These are phyloP conservation scores for Anguilla pacifica DNA, from an alignment of 2,797 vertebrate genomes.

Conservation along the genomic window DNA sequence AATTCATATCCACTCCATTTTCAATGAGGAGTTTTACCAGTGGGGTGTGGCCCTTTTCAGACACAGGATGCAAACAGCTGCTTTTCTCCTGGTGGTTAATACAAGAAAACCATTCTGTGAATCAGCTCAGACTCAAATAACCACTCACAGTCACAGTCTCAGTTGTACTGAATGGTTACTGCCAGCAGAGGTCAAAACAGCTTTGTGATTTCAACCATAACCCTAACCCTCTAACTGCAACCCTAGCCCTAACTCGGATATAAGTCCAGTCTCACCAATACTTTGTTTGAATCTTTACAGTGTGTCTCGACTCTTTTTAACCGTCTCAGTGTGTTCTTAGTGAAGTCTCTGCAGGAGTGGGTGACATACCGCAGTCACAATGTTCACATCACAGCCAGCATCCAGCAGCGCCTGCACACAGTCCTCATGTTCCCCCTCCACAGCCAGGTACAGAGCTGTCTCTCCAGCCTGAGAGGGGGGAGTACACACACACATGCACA, in stretches of 20 bases:
- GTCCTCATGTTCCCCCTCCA: slow-evolving; percentile 74
- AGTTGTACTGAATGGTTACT: neutral
- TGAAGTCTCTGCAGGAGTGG: neutral
- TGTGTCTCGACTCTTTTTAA: neutral
- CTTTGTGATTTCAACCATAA: neutral
- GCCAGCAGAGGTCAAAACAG: neutral
- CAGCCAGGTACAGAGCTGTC: slow-evolving; percentile 83
- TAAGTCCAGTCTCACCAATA: neutral
- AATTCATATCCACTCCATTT: slow-evolving; percentile 67
- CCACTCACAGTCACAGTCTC: neutral
- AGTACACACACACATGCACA: slow-evolving; percentile 22
- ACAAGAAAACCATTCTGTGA: neutral
- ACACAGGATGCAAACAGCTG: slow-evolving; percentile 74
- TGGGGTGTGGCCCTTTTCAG: slow-evolving; percentile 72
- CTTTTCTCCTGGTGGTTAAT: slow-evolving; percentile 65
- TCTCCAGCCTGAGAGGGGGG: slow-evolving; percentile 78
- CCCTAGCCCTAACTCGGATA: too few relatives aligned
- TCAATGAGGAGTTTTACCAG: slow-evolving; percentile 78
- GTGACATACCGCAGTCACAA: slow-evolving; percentile 71
- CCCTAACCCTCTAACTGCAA: too few relatives aligned
- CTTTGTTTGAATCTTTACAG: neutral
- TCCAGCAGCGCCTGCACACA: slow-evolving; percentile 79
- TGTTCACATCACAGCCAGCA: slow-evolving; percentile 80
- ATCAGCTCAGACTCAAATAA: neutral
- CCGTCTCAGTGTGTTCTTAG: too few relatives aligned